phyloP scores from a whole-genome alignment of 2,113 vertebrate species.

The Neolamprologus ventralis region DNA sequence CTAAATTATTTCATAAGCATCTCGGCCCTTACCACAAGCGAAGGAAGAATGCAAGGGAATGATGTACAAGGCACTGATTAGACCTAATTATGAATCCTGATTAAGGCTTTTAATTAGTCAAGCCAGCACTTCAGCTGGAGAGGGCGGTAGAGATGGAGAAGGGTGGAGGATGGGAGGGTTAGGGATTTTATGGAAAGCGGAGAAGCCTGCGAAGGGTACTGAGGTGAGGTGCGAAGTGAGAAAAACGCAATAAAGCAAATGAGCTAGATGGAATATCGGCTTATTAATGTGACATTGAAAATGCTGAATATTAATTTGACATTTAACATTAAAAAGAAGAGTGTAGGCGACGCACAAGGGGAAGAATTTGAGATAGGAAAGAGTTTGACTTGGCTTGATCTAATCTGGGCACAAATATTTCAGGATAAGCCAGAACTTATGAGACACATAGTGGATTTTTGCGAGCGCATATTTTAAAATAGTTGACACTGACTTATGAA shows the following conservation, averaged over 20 bases:
- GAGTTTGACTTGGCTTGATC: background rate
- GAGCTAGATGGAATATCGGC: background rate
- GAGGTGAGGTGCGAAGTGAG: background rate
- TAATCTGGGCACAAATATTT: background rate
- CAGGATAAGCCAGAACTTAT: background rate
- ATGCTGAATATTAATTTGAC: background rate
- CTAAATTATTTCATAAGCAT: conserved; percentile 68
- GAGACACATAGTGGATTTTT: background rate
- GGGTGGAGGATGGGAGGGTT: background rate
- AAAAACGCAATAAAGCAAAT: background rate
- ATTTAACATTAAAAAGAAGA: background rate
- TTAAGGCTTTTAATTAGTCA: conserved; percentile 78
- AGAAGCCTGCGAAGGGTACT: background rate
- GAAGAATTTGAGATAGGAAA: background rate
- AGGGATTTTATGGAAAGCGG: background rate
- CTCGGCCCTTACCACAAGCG: conserved; percentile 58
- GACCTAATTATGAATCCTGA: conserved; percentile 76
- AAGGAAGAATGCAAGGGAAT: conserved; percentile 62
- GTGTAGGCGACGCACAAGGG: background rate
- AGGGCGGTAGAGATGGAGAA: conserved; percentile 54
- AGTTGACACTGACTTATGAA: background rate
- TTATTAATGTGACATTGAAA: background rate
- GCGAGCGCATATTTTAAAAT: background rate
- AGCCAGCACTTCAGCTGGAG: conserved; percentile 70
- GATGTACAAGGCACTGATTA: conserved; percentile 76